phyloP scores from a whole-genome alignment of 1,140 invertebrate genomes.

The Nephotettix cincticeps region DNA sequence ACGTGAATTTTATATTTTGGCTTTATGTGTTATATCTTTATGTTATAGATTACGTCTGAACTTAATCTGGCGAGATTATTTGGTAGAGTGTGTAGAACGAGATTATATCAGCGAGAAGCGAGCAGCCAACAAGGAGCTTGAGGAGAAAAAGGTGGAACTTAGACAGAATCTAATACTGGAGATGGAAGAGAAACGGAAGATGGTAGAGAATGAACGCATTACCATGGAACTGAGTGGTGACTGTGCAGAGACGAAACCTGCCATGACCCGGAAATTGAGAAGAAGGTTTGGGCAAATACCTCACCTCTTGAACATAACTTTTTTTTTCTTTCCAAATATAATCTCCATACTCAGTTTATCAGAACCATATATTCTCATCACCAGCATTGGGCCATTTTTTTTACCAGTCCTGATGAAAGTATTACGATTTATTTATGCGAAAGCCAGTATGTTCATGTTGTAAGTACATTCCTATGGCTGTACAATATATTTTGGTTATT shows the following conservation, averaged over 20 bases:
- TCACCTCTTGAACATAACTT: too few species aligned
- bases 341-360: too few species aligned
- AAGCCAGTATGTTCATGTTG: too few species aligned
- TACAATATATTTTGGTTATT: too few species aligned
- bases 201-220: constrained; percentile 84
- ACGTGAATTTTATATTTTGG: too few species aligned
- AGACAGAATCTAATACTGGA: constrained; percentile 87
- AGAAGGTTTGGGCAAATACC: constrained; percentile 47
- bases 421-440: too few species aligned
- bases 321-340: too few species aligned
- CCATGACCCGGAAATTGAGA: constrained; percentile 81
- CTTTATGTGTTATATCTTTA: not conserved
- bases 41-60: constrained; percentile 67
- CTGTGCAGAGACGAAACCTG: constrained; percentile 59
- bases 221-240: constrained; percentile 64
- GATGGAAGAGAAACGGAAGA: constrained; percentile 88
- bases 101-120: constrained; percentile 88
- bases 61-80: constrained; percentile 78
- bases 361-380: too few species aligned
- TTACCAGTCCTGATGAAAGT: too few species aligned
- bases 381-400: too few species aligned
- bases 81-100: constrained; percentile 81
- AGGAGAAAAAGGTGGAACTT: constrained; percentile 92
- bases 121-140: constrained; percentile 86
- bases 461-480: too few species aligned